phyloP scores from a whole-genome alignment of 92 coral and sea anemone genomes.

The Phymanthus crucifer region DNA sequence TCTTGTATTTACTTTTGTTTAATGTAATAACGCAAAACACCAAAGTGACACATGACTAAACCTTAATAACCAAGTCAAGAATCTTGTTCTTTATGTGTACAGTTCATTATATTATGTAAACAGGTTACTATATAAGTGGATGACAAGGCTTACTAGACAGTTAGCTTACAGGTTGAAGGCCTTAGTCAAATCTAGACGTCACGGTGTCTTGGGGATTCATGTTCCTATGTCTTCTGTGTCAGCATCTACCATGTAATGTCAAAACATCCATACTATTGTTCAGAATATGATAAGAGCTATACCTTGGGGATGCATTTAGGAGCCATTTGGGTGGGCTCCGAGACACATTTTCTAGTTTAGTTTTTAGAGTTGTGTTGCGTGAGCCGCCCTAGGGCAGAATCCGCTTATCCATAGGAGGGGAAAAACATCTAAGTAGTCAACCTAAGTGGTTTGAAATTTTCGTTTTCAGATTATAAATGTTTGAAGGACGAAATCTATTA shows the following conservation, averaged over 20 bases:
- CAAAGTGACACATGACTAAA: background rate
- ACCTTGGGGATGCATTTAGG: background rate
- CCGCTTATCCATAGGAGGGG: background rate
- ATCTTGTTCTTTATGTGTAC: background rate
- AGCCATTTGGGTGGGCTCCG: background rate
- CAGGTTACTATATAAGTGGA: background rate
- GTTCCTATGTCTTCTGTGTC: background rate
- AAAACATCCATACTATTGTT: background rate
- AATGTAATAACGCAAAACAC: background rate
- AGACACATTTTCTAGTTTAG: background rate
- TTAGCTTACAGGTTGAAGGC: background rate
- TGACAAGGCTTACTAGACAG: background rate
- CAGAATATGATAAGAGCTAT: background rate
- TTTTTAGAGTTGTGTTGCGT: background rate
- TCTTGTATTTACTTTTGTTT: constrained; percentile 1
- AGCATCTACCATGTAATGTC: background rate
- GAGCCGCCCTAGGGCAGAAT: background rate
- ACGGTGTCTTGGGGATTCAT: background rate
- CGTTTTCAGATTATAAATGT: background rate
- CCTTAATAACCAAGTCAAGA: background rate
- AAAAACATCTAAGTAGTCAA: background rate
- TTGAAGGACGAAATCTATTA: background rate
- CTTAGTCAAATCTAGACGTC: background rate
- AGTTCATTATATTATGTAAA: constrained; percentile 3
- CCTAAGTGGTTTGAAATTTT: background rate